A percentile compares a stretch with the other conserved stretches of the same genome.
These are phyloP conservation scores for Ophion ventricosus DNA, from an alignment of 2,888 invertebrate species.

Conservation along the genomic window DNA sequence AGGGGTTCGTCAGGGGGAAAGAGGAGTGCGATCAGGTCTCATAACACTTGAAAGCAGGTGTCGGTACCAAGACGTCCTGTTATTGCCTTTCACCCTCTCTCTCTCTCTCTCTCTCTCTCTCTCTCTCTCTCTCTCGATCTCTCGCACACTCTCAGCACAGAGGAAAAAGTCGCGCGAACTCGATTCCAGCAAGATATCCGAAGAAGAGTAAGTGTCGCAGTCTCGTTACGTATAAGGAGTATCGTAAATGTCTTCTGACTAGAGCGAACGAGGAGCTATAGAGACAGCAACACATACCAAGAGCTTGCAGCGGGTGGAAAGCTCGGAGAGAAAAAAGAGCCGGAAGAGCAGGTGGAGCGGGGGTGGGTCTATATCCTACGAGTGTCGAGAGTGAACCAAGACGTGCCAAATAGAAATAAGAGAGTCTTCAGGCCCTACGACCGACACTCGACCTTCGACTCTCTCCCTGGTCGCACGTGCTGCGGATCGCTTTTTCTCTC, in stretches of 20 bases:
- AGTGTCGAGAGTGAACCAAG: conserved; percentile 61
- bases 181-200: conserved; percentile 67
- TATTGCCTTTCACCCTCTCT: conserved; percentile 72
- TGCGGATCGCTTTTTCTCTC: conserved; percentile 55
- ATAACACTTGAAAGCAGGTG: conserved; percentile 81
- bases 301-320: conserved; percentile 30
- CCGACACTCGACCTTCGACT: conserved; percentile 68
- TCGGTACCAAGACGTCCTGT: conserved; percentile 73
- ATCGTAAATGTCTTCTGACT: conserved; percentile 28
- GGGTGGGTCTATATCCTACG: conserved; percentile 9
- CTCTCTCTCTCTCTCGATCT: not conserved
- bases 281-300: conserved; percentile 17
- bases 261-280: conserved; percentile 31
- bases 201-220: conserved; percentile 36
- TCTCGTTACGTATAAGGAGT: conserved; percentile 5
- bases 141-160: not conserved
- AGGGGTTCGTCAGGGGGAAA: conserved; percentile 35
- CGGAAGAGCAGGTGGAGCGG: conserved; percentile 3
- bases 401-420: conserved; percentile 63
- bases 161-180: conserved; percentile 70
- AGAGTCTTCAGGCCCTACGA: conserved; percentile 61
- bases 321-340: conserved; percentile 14
- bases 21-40: conserved; percentile 72
- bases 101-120: conserved; percentile 20
- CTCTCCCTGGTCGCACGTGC: conserved; percentile 64